Evolutionary conservation across 2,113 vertebrate species (phyloP).

Genomic region (Dasyurus viverrinus): DNA sequence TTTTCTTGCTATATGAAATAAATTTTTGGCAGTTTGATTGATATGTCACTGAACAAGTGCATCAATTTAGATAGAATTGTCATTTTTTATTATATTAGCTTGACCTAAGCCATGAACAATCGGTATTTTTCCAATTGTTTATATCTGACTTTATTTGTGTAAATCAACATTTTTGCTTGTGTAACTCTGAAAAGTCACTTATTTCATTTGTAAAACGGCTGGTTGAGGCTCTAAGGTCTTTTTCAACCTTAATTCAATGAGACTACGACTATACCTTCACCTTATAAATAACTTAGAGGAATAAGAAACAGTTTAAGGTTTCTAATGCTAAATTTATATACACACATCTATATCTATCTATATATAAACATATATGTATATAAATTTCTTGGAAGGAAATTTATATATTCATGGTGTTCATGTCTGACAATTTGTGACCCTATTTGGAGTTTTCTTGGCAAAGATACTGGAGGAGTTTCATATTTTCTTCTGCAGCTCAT

Average conservation of each 20-base stretch:
- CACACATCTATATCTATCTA: neutral
- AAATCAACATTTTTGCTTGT: neutral
- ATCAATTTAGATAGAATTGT: no score
- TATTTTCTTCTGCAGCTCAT: neutral
- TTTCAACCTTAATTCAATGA: neutral
- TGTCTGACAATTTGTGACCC: neutral
- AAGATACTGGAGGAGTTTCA: neutral
- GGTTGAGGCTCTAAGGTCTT: neutral
- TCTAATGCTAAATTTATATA: neutral
- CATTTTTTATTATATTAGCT: no score
- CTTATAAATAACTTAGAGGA: neutral
- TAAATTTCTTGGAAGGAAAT: neutral
- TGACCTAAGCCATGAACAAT: no score
- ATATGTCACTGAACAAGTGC: no score
- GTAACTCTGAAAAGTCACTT: neutral
- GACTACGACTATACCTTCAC: neutral
- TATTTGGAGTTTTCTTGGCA: neutral
- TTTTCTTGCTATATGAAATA: no score
- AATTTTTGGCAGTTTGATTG: no score
- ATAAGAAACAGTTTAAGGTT: neutral
- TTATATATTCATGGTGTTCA: neutral
- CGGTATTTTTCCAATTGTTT: no score
- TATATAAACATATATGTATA: neutral
- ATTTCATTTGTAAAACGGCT: neutral
- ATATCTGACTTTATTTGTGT: no score